Evolutionary conservation across 1,140 invertebrate genomes (phyloP).

Genomic region (Episyrphus balteatus): DNA sequence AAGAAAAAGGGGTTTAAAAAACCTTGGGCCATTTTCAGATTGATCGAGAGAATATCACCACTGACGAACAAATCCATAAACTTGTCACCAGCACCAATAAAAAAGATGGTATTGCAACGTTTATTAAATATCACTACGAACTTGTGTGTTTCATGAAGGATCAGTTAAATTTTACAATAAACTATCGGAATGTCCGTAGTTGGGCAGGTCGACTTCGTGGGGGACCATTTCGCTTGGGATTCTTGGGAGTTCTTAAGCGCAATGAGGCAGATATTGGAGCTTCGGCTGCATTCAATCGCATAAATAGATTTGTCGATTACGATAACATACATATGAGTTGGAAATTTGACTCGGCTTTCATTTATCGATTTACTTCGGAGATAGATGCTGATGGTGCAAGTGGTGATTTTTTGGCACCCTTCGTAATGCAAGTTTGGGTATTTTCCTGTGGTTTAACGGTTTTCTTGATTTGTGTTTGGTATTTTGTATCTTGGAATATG

Average conservation of each 20-base stretch:
- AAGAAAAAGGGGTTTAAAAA: too few relatives aligned
- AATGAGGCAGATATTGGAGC: constrained; percentile 31
- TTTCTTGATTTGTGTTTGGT: constrained; percentile 16
- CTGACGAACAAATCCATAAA: constrained; percentile 20
- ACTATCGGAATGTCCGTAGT: constrained; percentile 29
- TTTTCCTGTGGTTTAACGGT: constrained; percentile 11
- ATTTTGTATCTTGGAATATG: constrained; percentile 5
- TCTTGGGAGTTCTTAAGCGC: constrained; percentile 24
- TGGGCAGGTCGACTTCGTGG: constrained; percentile 30
- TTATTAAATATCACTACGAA: constrained; percentile 30
- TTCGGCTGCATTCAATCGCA: constrained; percentile 25
- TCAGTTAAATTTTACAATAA: constrained; percentile 27
- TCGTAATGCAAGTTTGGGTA: constrained; percentile 21
- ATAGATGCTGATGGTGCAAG: constrained; percentile 20
- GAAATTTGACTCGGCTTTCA: constrained; percentile 29
- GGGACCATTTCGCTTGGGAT: constrained; percentile 21
- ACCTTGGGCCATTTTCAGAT: constrained; percentile 14
- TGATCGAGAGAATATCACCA: constrained; percentile 22
- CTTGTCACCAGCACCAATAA: constrained; percentile 19
- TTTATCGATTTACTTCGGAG: constrained; percentile 26
- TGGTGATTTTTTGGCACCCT: constrained; percentile 27
- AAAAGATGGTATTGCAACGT: constrained; percentile 23
- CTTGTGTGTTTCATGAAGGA: constrained; percentile 18
- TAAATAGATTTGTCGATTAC: constrained; percentile 27
- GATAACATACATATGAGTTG: constrained; percentile 30